A percentile compares a stretch with the other conserved stretches of the same genome.
These are phyloP conservation scores for Chaetodon auriga DNA, from an alignment of 2,113 vertebrate species.

Conservation along the genomic window DNA sequence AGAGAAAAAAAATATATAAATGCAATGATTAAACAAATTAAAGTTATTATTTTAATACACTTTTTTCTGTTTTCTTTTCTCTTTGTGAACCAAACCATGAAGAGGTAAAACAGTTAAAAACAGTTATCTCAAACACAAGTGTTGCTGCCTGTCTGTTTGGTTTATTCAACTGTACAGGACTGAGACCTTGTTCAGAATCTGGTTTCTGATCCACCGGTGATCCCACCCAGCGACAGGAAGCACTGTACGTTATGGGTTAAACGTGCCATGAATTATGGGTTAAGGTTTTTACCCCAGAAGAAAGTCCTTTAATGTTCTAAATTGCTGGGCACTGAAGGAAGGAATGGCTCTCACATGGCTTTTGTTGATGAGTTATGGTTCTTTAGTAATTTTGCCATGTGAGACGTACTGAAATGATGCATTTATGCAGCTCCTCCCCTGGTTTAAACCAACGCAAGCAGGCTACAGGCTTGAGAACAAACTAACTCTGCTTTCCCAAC, in stretches of 20 bases:
- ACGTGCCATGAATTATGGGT: constrained; percentile 56
- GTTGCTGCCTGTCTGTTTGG: constrained; percentile 5
- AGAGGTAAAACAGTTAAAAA: background rate
- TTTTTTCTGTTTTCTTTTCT: background rate
- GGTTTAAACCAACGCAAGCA: constrained; percentile 25
- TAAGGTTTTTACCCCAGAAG: constrained; percentile 33
- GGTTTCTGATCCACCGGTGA: constrained; percentile 37
- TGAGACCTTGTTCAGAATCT: constrained; percentile 14
- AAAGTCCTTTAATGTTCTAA: constrained; percentile 52
- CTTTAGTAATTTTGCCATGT: constrained; percentile 10
- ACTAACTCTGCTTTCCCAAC: constrained; percentile 39
- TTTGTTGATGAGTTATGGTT: constrained; percentile 46
- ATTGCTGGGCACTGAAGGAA: constrained; percentile 38
- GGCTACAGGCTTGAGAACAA: constrained; percentile 47
- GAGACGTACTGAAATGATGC: constrained; percentile 40
- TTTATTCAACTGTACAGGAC: constrained; percentile 4
- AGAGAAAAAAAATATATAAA: no score
- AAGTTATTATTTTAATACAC: no score
- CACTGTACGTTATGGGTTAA: constrained; percentile 39
- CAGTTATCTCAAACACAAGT: background rate
- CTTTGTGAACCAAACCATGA: background rate
- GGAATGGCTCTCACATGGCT: constrained; percentile 39
- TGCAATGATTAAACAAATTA: background rate
- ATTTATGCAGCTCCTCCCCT: constrained; percentile 12
- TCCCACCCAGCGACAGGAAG: constrained; percentile 61